Evolutionary conservation across 2,797 vertebrate genomes (phyloP), one percentile per base, ranked within the genome.

Genomic region (Paramormyrops hopkinsi): DNA sequence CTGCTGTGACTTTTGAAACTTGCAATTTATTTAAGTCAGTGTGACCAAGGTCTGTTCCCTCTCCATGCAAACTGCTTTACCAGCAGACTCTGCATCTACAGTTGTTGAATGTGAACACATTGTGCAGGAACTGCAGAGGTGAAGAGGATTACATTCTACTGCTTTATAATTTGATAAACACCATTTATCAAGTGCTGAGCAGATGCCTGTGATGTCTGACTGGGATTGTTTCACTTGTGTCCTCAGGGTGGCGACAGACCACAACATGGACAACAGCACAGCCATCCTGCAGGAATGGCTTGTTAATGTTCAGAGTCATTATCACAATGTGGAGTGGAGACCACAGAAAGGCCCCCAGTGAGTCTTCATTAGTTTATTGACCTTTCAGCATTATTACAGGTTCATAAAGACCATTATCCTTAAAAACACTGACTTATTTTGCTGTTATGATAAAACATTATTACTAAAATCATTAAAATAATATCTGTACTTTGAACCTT

Each of bases 241-340:
- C 56, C 91, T 92, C 95, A 98, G 97, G 97, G 96, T 98, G 93
- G 97, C 97, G 86, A 98, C 97, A 2, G 97, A 98, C 93, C 97
- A 98, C 94, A 98, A 97, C 37, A 62, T 89, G 1, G 97, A 98
- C 92, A 97, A 98, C 93, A 98, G 96, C 0, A 95, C 96, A 0
- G 95, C 94, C 0, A 92, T 98, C 86, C 96, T 98, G 22, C 95
- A 96, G 37, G 97, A 98, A 87, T 98, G 97, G 97, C 96, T 98
- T 65, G 91, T 96, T 88, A 94, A 96, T 0, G 96, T 97, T 90
- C 96, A 97, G 95, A 95, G 92, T 48, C 90, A 96, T 84, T 98
- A 98, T 90, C 97, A 98, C 90, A 97, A 96, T 11, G 97, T 98
- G 94, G 97, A 98, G 93, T 98, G 97, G 97, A 95, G 97, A 90